Conservation (phyloP, 2,888 invertebrate species). For the Heteromyza rotundicornis region DNA sequence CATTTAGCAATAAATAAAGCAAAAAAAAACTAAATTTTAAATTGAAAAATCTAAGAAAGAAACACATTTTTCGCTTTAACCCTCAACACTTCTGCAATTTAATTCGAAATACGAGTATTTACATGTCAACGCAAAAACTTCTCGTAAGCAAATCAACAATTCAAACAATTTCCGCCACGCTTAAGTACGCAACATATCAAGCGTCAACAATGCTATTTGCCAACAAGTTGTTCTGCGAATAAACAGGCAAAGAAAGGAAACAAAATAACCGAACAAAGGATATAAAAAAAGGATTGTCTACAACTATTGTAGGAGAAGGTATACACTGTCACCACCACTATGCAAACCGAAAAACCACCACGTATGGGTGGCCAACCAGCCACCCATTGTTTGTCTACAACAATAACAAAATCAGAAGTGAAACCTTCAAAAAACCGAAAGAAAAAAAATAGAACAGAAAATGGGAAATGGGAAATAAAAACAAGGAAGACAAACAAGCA, state of each 20-base stretch:
- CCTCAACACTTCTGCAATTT: too few species aligned
- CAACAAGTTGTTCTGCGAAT: not conserved
- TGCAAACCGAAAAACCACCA: not conserved
- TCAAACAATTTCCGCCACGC: not conserved
- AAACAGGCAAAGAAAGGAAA: too few species aligned
- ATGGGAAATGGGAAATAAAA: not conserved
- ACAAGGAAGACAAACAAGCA: too few species aligned
- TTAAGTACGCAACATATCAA: not conserved
- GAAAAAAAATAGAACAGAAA: not conserved
- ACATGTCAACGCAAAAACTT: too few species aligned
- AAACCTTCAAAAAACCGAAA: not conserved
- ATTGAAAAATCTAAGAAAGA: too few species aligned
- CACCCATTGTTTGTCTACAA: not conserved
- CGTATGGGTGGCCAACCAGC: too few species aligned
- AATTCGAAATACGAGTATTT: too few species aligned
- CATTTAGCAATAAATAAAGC: too few species aligned
- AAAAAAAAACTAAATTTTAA: too few species aligned
- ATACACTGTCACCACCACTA: not conserved
- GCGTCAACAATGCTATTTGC: not conserved
- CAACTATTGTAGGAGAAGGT: not conserved
- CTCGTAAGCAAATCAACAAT: too few species aligned
- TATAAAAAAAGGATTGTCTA: too few species aligned
- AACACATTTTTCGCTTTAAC: too few species aligned
- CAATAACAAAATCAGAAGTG: slow-evolving; percentile 4
- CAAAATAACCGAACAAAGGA: not conserved